Percentiles rank a stretch among this genome's conserved stretches.
Evolutionary conservation across 2,113 vertebrate species (phyloP).

Genomic region (Hippocampus comes): DNA sequence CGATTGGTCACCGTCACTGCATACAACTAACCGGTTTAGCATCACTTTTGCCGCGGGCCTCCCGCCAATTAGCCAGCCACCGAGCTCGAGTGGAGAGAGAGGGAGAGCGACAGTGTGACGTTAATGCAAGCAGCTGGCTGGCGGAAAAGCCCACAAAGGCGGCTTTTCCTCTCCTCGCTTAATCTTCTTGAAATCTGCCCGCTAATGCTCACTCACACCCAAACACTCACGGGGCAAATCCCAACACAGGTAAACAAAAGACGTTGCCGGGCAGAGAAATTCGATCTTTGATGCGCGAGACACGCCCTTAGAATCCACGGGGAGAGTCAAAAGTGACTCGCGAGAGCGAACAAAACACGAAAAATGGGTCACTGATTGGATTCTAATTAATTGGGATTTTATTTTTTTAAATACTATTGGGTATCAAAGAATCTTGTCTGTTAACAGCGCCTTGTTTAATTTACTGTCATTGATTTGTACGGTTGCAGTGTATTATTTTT

Average conservation of each 20-base stretch:
- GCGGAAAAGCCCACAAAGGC: slow-evolving; percentile 47
- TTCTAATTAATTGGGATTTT: too few relatives aligned
- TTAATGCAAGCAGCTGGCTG: slow-evolving; percentile 42
- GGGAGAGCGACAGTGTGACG: slow-evolving; percentile 12
- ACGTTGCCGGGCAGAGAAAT: slow-evolving; percentile 27
- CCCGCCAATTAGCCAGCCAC: slow-evolving; percentile 45
- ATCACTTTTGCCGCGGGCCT: slow-evolving; percentile 12
- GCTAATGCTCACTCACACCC: slow-evolving; percentile 61
- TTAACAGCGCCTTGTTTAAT: too few relatives aligned
- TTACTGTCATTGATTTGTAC: too few relatives aligned
- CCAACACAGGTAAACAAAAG: slow-evolving; percentile 20
- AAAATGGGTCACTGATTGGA: too few relatives aligned
- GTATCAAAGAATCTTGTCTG: too few relatives aligned
- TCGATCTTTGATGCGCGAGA: neutral
- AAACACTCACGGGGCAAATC: slow-evolving; percentile 51
- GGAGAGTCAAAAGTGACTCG: neutral
- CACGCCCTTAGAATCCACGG: neutral
- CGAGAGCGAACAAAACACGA: neutral
- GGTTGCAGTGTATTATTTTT: too few relatives aligned
- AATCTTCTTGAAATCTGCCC: slow-evolving; percentile 58
- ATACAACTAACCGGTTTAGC: slow-evolving; percentile 38
- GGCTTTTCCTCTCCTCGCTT: slow-evolving; percentile 41
- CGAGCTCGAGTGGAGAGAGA: slow-evolving; percentile 18
- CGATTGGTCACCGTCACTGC: neutral
- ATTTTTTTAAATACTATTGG: too few relatives aligned